phyloP scores from a whole-genome alignment of 2,113 vertebrate species.

The Greenwoodochromis staneri region DNA sequence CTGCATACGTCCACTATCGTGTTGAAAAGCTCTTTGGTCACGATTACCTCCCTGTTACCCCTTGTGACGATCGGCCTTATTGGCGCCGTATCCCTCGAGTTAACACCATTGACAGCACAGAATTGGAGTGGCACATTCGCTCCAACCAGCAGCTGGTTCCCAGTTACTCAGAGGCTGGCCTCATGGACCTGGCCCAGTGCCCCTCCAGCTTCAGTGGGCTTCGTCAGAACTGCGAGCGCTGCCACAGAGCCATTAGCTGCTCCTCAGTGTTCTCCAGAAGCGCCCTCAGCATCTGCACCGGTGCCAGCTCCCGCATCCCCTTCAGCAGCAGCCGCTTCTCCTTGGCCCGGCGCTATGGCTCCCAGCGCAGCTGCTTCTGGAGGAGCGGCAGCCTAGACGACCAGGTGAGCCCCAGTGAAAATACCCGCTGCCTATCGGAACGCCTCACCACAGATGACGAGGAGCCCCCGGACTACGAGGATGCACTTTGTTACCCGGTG shows the following conservation, averaged over 20 bases:
- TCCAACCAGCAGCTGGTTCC: constrained; percentile 97
- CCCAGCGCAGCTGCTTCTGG: constrained; percentile 89
- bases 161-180: constrained; percentile 91
- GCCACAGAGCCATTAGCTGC: constrained; percentile 90
- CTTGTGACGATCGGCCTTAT: constrained; percentile 84
- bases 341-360: constrained; percentile 84
- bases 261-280: constrained; percentile 96
- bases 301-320: constrained; percentile 81
- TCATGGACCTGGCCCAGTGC: constrained; percentile 89
- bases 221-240: constrained; percentile 89
- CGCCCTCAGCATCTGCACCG: constrained; percentile 89
- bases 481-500: constrained; percentile 89
- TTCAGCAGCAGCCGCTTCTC: constrained; percentile 89
- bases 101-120: constrained; percentile 94
- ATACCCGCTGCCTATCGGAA: constrained; percentile 84
- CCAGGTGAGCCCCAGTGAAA: constrained; percentile 85
- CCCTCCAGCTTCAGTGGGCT: constrained; percentile 73
- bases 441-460: constrained; percentile 79
- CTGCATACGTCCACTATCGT: constrained; percentile 88
- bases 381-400: constrained; percentile 81
- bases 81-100: constrained; percentile 88
- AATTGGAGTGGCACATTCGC: constrained; percentile 95
- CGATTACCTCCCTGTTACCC: constrained; percentile 83
- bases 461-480: constrained; percentile 88
- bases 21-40: constrained; percentile 96